A percentile compares a stretch with the other conserved stretches of the same genome.
phyloP scores from a whole-genome alignment of 2,888 invertebrate genomes.

The Sepiola atlantica region DNA sequence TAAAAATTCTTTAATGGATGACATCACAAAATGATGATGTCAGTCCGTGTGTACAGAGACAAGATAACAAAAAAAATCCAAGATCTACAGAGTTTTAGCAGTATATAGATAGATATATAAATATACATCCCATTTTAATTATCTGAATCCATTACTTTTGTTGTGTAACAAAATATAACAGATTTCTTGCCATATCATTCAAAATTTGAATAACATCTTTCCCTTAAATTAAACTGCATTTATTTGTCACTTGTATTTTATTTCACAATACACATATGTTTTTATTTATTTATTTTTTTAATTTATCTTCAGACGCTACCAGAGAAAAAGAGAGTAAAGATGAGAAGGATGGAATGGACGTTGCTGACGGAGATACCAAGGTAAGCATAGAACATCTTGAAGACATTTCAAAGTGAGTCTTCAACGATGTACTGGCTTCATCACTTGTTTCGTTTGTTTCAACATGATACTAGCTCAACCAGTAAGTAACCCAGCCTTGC shows the following conservation, averaged over 20 bases:
- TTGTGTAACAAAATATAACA: too few relatives aligned
- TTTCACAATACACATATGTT: too few relatives aligned
- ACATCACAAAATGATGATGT: not conserved
- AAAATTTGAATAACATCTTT: too few relatives aligned
- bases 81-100: not conserved
- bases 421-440: too few relatives aligned
- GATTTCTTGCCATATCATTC: too few relatives aligned
- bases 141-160: not conserved
- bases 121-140: not conserved
- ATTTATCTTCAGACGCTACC: conserved; percentile 17
- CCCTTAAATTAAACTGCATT: too few relatives aligned
- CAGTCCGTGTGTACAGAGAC: too few relatives aligned
- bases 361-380: conserved; percentile 40
- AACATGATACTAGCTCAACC: too few relatives aligned
- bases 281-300: not conserved
- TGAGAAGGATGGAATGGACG: conserved; percentile 39
- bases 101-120: not conserved
- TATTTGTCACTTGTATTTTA: too few relatives aligned
- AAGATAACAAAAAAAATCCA: not conserved
- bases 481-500: too few relatives aligned
- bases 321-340: conserved; percentile 23
- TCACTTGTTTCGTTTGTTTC: too few relatives aligned
- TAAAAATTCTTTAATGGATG: not conserved
- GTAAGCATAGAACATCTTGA: not conserved
- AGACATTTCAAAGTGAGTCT: too few relatives aligned